A percentile compares a stretch with the other conserved stretches of the same genome.
phyloP scores from a whole-genome alignment of 2,888 invertebrate genomes.

The Sarcophaga caerulescens region DNA sequence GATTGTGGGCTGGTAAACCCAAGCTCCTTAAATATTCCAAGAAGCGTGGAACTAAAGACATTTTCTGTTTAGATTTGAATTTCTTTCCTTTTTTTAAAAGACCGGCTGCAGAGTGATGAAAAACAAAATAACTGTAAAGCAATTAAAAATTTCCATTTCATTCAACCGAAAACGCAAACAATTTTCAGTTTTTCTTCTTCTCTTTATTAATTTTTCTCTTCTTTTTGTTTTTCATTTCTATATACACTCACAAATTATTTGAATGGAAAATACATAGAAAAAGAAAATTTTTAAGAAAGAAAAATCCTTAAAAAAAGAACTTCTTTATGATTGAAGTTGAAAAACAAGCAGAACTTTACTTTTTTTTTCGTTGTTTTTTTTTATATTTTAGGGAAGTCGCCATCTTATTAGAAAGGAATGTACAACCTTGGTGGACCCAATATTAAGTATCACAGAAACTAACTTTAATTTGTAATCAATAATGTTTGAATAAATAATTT shows the following conservation, averaged over 20 bases:
- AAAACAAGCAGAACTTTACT: conserved; percentile 4
- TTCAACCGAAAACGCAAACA: conserved; percentile 73
- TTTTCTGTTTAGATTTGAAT: conserved; percentile 25
- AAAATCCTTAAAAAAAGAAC: conserved; percentile 28
- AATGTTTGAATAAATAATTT: too few species aligned
- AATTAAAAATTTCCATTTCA: conserved; percentile 80
- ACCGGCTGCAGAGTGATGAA: neutral
- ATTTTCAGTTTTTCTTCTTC: conserved; percentile 9
- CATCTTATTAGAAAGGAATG: neutral
- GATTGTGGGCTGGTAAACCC: conserved; percentile 15
- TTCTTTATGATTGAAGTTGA: conserved; percentile 40
- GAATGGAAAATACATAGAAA: conserved; percentile 47
- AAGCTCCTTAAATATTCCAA: neutral
- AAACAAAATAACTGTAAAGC: conserved; percentile 69
- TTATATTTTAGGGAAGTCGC: neutral
- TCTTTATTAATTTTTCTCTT: neutral
- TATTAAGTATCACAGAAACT: too few species aligned
- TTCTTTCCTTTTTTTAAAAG: neutral
- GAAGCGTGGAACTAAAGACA: conserved; percentile 1
- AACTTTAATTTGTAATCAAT: too few species aligned
- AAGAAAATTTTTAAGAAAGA: conserved; percentile 11
- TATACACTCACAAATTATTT: too few species aligned
- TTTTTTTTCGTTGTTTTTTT: neutral
- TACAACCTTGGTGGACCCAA: neutral
- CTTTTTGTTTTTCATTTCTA: conserved; percentile 17